Evolutionary conservation across 2,797 vertebrate species (phyloP).

Genomic region (Macropus fuliginosus): DNA sequence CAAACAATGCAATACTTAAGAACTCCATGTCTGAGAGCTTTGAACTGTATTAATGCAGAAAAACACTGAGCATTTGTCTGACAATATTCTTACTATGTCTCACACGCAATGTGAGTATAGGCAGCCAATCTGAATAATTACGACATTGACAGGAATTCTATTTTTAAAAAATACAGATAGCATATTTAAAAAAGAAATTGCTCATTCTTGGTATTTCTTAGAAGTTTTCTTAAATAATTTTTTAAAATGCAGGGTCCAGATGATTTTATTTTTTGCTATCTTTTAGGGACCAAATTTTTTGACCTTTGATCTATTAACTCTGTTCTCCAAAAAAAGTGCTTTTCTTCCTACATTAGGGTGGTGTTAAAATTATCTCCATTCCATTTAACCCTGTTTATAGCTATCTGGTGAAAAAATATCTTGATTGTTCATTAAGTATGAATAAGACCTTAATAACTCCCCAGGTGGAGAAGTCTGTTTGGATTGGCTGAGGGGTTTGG

Average conservation of each 20-base stretch:
- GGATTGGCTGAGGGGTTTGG: too few species aligned
- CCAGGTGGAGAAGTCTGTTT: not conserved
- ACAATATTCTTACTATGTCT: not conserved
- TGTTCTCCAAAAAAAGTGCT: not conserved
- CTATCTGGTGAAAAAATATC: not conserved
- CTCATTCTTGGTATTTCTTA: not conserved
- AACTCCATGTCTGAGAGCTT: constrained; percentile 59
- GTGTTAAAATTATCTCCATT: not conserved
- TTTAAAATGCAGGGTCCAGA: not conserved
- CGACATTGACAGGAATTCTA: not conserved
- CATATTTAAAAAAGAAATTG: not conserved
- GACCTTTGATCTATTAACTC: not conserved
- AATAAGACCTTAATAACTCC: not conserved
- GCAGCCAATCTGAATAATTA: not conserved
- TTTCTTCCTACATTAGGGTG: not conserved
- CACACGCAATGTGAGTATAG: constrained; percentile 26
- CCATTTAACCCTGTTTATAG: not conserved
- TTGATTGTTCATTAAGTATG: not conserved
- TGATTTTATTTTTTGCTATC: not conserved
- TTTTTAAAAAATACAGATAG: not conserved
- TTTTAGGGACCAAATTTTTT: not conserved
- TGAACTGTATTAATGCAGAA: not conserved
- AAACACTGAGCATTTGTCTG: not conserved
- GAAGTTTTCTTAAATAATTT: not conserved
- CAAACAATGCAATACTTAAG: constrained; percentile 68